Evolutionary conservation across 1,140 invertebrate genomes (phyloP), one percentile per base, ranked within the genome.

Genomic region (Neodiprion pinetum): DNA sequence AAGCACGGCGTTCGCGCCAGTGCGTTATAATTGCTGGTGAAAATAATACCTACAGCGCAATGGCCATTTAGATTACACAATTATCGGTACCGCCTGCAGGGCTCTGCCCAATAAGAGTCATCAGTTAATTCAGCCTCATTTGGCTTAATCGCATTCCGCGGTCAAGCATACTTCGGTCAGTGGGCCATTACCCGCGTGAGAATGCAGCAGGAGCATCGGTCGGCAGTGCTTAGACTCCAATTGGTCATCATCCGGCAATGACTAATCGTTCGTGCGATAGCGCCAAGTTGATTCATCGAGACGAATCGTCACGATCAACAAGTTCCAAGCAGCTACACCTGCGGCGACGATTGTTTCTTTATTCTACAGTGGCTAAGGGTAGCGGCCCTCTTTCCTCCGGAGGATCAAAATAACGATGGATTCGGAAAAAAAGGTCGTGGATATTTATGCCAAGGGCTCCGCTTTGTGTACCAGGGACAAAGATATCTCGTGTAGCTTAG

Each of bases 141-240:
- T 61, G n/a, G 53, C 53, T 61, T 61, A 61, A 61, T 61, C n/a
- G 53, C 53, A 61, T 61, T 61, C 53, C n/a, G 53, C 28, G 53
- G 53, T 17, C 53, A 17, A 61, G 28, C 28, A 61, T 61, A 61
- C 53, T 61, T 61, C 53, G 53, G 53, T 61, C 53, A 61, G 11
- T 61, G 11, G 53, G 53, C 53, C 11, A 61, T 17, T 61, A 61
- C 53, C n/a, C n/a, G 53, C 53, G 28, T 40, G 53, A 14, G 53
- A 61, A 17, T 14, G n/a, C n/a, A 17, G 28, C 5, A 40, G 28
- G 5, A 40, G 28, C 53, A 61, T 61, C 53, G 53, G 5, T 61
- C 53, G n/a, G 11, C n/a, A 12, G 53, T 61, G 53, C 53, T 61
- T 5, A 61, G 53, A 8, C n/a, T 14, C 53, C 53, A 61, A 61